phyloP scores from a whole-genome alignment of 2,888 invertebrate species.

The Dasysyrphus albostriatus region DNA sequence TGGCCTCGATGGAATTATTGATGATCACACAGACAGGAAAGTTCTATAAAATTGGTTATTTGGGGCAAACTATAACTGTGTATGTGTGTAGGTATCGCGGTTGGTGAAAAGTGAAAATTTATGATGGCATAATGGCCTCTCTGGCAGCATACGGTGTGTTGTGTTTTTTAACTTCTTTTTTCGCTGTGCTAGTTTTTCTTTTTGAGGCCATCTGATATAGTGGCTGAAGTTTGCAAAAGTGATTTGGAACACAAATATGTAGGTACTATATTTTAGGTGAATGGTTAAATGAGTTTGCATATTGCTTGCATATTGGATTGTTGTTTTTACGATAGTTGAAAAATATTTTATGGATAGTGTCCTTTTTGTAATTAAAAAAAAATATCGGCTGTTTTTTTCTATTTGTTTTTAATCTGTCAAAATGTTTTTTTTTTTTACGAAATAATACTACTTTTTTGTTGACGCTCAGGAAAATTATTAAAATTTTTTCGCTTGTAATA shows the following conservation, averaged over 20 bases:
- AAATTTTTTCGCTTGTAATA: no score
- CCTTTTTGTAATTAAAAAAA: no score
- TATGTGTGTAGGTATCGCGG: background rate
- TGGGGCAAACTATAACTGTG: background rate
- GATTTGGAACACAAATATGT: constrained; percentile 5
- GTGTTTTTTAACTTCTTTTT: background rate
- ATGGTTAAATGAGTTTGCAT: background rate
- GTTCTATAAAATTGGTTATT: background rate
- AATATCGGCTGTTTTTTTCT: no score
- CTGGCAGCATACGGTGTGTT: background rate
- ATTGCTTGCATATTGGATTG: background rate
- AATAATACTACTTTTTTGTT: no score
- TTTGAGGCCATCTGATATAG: constrained; percentile 19
- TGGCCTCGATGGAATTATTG: constrained; percentile 27
- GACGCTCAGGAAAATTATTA: no score
- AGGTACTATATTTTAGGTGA: background rate
- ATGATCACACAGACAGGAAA: background rate
- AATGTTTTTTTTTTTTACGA: no score
- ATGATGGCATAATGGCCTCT: background rate
- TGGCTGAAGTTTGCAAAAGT: background rate
- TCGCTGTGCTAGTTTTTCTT: background rate
- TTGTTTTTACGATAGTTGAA: background rate
- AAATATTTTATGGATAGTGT: background rate
- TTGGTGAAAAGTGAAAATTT: constrained; percentile 22
- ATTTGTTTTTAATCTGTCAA: no score